Percentiles rank a stretch among this genome's conserved stretches.
Conservation (phyloP, 2,888 invertebrate species). For the Rhagonycha fulva region DNA sequence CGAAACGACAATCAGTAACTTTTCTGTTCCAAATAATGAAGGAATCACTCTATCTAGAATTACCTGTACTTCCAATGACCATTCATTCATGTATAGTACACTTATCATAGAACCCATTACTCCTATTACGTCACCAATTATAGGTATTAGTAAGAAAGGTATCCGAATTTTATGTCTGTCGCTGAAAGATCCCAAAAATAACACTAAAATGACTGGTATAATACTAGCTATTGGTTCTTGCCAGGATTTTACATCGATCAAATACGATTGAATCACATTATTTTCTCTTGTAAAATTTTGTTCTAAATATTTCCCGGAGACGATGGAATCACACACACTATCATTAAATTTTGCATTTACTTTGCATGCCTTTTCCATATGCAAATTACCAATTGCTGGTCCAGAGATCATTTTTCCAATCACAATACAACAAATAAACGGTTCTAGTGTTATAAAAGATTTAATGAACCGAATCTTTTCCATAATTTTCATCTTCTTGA, state of each 20-base stretch:
- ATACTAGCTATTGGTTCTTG: constrained; percentile 47
- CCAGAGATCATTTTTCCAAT: constrained; percentile 44
- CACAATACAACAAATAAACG: constrained; percentile 47
- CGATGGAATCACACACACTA: constrained; percentile 57
- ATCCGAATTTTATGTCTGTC: constrained; percentile 52
- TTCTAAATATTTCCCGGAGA: constrained; percentile 39
- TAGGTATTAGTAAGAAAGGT: constrained; percentile 51
- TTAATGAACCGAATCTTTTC: constrained; percentile 44
- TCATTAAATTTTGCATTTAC: constrained; percentile 58
- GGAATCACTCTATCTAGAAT: constrained; percentile 59
- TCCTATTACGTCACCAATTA: constrained; percentile 54
- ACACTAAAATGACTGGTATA: constrained; percentile 48
- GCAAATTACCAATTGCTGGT: constrained; percentile 59
- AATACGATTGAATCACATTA: constrained; percentile 53
- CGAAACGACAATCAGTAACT: constrained; percentile 52
- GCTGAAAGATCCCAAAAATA: constrained; percentile 53
- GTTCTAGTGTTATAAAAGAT: constrained; percentile 53
- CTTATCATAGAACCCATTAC: constrained; percentile 58
- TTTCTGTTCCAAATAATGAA: constrained; percentile 63
- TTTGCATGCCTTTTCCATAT: constrained; percentile 62
- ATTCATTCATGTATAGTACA: constrained; percentile 60
- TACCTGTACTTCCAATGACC: constrained; percentile 58
- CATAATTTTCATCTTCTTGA: constrained; percentile 8
- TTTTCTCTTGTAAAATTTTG: constrained; percentile 52
- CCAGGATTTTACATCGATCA: constrained; percentile 55